A percentile compares a stretch with the other conserved stretches of the same genome.
Conservation (phyloP, 2,888 invertebrate species). For the Catocala sponsa region DNA sequence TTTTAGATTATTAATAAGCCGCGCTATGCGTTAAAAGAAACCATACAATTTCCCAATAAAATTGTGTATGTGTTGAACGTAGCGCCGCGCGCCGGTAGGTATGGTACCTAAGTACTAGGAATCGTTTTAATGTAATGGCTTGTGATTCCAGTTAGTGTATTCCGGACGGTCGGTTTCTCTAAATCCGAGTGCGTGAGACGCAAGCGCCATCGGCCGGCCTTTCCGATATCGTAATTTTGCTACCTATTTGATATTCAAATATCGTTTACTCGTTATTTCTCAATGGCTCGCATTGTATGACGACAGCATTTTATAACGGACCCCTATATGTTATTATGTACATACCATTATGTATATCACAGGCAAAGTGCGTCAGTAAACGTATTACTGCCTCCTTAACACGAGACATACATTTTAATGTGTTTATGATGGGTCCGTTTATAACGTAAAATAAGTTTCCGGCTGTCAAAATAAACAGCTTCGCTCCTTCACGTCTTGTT, state of each 20-base stretch:
- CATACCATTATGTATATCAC: slow-evolving; percentile 66
- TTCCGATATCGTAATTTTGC: slow-evolving; percentile 77
- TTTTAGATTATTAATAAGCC: slow-evolving; percentile 40
- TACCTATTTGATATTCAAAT: slow-evolving; percentile 78
- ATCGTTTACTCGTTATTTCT: slow-evolving; percentile 76
- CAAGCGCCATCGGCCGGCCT: slow-evolving; percentile 70
- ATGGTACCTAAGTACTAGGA: slow-evolving; percentile 66
- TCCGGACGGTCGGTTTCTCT: slow-evolving; percentile 71
- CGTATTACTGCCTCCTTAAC: slow-evolving; percentile 52
- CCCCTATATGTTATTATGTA: slow-evolving; percentile 69
- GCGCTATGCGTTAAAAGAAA: slow-evolving; percentile 40
- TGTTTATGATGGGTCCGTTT: slow-evolving; percentile 52
- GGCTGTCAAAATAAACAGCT: slow-evolving; percentile 46
- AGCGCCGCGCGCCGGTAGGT: slow-evolving; percentile 39
- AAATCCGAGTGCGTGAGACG: slow-evolving; percentile 72
- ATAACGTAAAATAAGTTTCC: slow-evolving; percentile 50
- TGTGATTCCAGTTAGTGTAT: slow-evolving; percentile 76
- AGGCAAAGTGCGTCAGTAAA: slow-evolving; percentile 65
- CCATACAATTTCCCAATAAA: slow-evolving; percentile 53
- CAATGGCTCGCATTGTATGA: slow-evolving; percentile 77
- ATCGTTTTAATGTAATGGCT: slow-evolving; percentile 78
- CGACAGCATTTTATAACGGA: slow-evolving; percentile 78
- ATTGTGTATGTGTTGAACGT: slow-evolving; percentile 53
- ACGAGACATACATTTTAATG: slow-evolving; percentile 57
- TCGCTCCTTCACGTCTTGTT: slow-evolving; percentile 28